Percentiles rank a stretch among this genome's conserved stretches.
Conservation (phyloP, 2,113 vertebrate genomes). For the Chaetops frenatus region DNA sequence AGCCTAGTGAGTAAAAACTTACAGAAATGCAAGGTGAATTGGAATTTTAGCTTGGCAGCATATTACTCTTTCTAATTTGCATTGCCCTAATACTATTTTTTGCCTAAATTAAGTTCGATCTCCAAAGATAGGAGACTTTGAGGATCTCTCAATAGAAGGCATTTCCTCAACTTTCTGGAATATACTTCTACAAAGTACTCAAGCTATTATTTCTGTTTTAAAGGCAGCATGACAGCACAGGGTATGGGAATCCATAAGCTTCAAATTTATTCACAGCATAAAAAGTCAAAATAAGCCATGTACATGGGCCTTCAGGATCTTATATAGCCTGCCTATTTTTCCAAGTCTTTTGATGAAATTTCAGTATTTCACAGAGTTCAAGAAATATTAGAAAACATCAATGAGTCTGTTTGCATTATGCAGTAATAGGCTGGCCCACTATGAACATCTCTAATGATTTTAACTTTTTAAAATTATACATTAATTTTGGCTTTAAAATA, state of each 20-base stretch:
- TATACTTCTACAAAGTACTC: neutral
- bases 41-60: neutral
- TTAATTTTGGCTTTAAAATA: neutral
- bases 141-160: neutral
- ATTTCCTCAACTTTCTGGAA: neutral
- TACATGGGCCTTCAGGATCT: neutral
- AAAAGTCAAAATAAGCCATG: neutral
- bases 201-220: neutral
- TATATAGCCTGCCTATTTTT: neutral
- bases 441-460: neutral
- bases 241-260: neutral
- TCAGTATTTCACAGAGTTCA: neutral
- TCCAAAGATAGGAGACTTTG: neutral
- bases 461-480: neutral
- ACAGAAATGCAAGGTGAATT: neutral
- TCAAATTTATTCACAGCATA: neutral
- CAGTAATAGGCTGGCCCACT: neutral
- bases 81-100: neutral
- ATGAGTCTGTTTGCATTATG: neutral
- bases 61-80: neutral
- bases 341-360: neutral
- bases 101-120: neutral
- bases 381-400: neutral
- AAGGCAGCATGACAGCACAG: neutral
- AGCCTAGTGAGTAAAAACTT: neutral